Evolutionary conservation across 2,797 vertebrate species (phyloP).

Genomic region (Peromyscus melanophrys): DNA sequence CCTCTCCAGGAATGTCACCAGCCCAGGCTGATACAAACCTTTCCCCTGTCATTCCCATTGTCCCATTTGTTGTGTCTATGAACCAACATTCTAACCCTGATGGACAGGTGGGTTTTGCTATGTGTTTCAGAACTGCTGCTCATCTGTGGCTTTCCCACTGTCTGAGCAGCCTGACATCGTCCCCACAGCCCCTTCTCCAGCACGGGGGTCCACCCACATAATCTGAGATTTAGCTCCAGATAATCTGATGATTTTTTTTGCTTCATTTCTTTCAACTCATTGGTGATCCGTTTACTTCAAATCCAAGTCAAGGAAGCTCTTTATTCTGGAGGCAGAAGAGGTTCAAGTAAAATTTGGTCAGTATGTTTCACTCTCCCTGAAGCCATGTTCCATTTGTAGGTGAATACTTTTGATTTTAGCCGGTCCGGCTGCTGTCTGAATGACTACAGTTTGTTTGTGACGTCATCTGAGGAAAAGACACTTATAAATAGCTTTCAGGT

Average conservation of each 20-base stretch:
- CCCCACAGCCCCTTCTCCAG: not conserved
- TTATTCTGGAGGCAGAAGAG: conserved; percentile 37
- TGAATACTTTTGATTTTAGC: not conserved
- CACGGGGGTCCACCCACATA: not conserved
- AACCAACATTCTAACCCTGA: not conserved
- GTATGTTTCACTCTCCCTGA: not conserved
- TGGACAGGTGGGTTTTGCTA: not conserved
- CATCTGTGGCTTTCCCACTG: not conserved
- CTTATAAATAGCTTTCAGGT: conserved; percentile 35
- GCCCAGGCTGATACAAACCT: not conserved
- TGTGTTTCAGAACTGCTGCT: not conserved
- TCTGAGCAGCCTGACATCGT: not conserved
- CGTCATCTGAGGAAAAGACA: conserved; percentile 36
- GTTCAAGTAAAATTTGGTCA: conserved; percentile 1
- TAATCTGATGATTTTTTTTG: not conserved
- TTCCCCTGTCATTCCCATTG: not conserved
- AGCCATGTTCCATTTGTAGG: not conserved
- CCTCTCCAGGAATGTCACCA: not conserved
- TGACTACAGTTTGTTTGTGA: not conserved
- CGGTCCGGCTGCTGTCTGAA: not conserved
- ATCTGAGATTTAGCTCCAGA: not conserved
- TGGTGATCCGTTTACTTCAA: conserved; percentile 2
- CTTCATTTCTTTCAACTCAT: conserved; percentile 14
- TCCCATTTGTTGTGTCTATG: not conserved
- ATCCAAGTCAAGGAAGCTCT: not conserved